Evolutionary conservation across 2,113 vertebrate genomes (phyloP), one percentile per base, ranked within the genome.

Genomic region (Thunnus maccoyii): DNA sequence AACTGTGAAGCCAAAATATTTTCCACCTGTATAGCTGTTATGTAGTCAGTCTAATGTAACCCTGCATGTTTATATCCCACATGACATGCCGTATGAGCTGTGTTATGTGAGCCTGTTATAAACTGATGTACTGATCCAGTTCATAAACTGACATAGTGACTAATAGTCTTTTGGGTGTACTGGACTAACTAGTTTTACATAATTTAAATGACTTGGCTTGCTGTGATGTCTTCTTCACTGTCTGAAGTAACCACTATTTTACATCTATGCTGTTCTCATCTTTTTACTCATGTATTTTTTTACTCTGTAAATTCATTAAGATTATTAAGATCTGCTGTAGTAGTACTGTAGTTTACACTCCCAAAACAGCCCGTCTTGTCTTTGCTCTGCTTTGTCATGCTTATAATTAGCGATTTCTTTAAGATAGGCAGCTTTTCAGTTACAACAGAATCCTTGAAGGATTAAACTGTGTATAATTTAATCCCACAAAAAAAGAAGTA

Each of bases 221-320:
- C 41, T 68, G 25, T 48, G 32, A 20, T n/a, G 22, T 73, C 52
- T 56, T 80, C 46, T 75, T 63, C 69, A 67, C 56, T 69, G 41
- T 13, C 71, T 3, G 71, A 87, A 88, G 80, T 83, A 80, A 86
- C 68, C 46, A 74, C 72, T 77, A 36, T 66, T 57, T 74, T 51
- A 61, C 69, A 22, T 76, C 18, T 47, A 41, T 54, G 22, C 41
- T 64, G 16, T 57, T 71, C 0, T 83, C 12, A 64, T 80, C 12
- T 60, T 50, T 76, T 60, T 48, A 51, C 61, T 64, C 9, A 41
- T 50, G 32, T 80, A 15, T 57, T 70, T 72, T 57, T 58, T 13
- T 25, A 66, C 66, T 70, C 17, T 3, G 2, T 51, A 3, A 16
- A 57, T 67, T 32, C 27, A 25, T 50, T 30, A 8, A 50, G 20